A percentile compares a stretch with the other conserved stretches of the same genome.
phyloP scores from a whole-genome alignment of 2,113 vertebrate genomes.

The Cheilinus undulatus region DNA sequence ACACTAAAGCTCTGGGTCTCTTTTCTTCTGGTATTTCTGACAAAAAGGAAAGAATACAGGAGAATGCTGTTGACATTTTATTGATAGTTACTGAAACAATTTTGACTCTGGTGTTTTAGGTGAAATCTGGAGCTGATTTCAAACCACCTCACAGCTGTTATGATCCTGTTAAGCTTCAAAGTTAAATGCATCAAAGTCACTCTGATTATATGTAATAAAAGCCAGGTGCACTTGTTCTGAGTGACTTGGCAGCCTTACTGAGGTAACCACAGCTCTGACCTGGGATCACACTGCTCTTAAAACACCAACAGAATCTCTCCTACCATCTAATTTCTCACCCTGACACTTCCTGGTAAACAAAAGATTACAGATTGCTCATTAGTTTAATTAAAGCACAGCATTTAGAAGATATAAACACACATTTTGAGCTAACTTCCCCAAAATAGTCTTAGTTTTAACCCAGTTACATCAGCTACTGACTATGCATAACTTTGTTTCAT shows the following conservation, averaged over 20 bases:
- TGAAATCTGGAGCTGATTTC: too few relatives aligned
- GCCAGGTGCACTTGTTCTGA: too few relatives aligned
- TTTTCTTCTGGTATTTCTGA: neutral
- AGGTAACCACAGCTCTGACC: too few relatives aligned
- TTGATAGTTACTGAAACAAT: too few relatives aligned
- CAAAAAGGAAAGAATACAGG: slow-evolving; percentile 2
- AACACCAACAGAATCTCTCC: too few relatives aligned
- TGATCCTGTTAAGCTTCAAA: too few relatives aligned
- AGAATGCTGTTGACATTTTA: neutral
- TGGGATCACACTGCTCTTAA: too few relatives aligned
- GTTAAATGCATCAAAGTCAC: too few relatives aligned
- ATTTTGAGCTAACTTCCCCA: neutral
- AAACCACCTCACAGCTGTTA: too few relatives aligned
- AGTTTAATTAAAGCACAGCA: neutral
- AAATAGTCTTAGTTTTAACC: neutral
- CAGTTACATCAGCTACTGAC: neutral
- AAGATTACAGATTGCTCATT: neutral
- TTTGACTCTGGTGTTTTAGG: too few relatives aligned
- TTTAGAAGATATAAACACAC: neutral
- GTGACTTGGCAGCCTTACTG: too few relatives aligned
- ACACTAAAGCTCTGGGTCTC: neutral
- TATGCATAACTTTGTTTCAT: neutral
- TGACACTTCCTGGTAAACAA: neutral
- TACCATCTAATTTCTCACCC: neutral
- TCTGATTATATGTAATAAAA: too few relatives aligned